Percentiles rank a stretch among this genome's conserved stretches.
Conservation (phyloP, 53 echinoderm and acorn worm species). For the Echinarachnius parma region DNA sequence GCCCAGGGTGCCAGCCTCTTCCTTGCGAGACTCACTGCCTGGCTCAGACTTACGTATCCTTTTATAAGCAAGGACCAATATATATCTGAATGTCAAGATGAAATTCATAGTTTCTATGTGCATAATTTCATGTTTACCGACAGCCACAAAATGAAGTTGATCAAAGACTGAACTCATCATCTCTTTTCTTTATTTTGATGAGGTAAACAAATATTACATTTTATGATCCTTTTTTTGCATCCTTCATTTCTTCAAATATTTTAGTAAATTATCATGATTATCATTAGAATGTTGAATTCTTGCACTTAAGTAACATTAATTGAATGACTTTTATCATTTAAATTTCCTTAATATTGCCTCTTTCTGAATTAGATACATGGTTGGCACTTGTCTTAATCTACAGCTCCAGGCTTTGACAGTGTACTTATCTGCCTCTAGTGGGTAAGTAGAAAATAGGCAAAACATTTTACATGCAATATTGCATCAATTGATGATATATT, state of each 20-base stretch:
- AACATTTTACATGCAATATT: too few relatives aligned
- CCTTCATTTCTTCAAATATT: neutral
- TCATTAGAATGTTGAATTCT: too few relatives aligned
- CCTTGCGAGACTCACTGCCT: slow-evolving; percentile 85
- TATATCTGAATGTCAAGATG: neutral
- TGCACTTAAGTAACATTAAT: too few relatives aligned
- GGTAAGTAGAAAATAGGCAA: too few relatives aligned
- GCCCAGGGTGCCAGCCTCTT: slow-evolving; percentile 95
- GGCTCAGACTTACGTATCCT: slow-evolving; percentile 97
- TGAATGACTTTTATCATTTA: too few relatives aligned
- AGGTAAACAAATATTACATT: neutral
- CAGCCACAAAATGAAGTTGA: neutral
- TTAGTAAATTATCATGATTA: too few relatives aligned
- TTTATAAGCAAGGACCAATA: slow-evolving; percentile 7
- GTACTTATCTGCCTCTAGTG: slow-evolving; percentile 89
- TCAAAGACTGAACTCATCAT: neutral
- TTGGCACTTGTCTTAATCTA: slow-evolving; percentile 86
- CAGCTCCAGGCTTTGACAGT: slow-evolving; percentile 90
- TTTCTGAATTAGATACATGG: slow-evolving; percentile 99
- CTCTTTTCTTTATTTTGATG: neutral
- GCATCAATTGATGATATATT: too few relatives aligned
- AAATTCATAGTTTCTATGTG: neutral
- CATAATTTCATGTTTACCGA: neutral
- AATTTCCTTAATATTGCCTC: too few relatives aligned
- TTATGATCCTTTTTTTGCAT: neutral